Evolutionary conservation across 2,888 invertebrate species (phyloP).

Genomic region (Ceramica pisi): DNA sequence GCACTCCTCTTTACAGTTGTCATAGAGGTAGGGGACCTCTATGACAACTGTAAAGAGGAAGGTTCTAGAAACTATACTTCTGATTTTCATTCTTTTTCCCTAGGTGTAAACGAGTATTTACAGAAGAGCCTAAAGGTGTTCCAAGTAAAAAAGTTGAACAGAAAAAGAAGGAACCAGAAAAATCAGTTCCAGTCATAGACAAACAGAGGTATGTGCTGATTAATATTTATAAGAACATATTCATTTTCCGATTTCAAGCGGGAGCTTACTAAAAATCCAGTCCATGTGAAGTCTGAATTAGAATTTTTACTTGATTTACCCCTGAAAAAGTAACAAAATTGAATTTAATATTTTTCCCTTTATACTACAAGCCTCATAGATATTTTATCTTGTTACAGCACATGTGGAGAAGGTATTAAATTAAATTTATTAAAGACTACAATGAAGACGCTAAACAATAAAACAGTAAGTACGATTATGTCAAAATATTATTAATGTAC

Average conservation of each 20-base stretch:
- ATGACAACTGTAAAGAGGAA: too few relatives aligned
- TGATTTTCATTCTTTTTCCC: conserved; percentile 57
- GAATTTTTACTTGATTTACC: neutral
- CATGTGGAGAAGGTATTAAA: conserved; percentile 85
- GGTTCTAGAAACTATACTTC: conserved; percentile 1
- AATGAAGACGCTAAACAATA: conserved; percentile 72
- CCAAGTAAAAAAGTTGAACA: conserved; percentile 88
- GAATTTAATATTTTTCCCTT: neutral
- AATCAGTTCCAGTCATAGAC: conserved; percentile 76
- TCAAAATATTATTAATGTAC: conserved; percentile 5
- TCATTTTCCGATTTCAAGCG: neutral
- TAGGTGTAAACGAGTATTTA: conserved; percentile 93
- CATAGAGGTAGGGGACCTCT: too few relatives aligned
- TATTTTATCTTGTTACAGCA: conserved; percentile 68
- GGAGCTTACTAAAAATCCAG: neutral
- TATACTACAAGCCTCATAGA: neutral
- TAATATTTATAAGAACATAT: conserved; percentile 4
- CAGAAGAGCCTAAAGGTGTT: conserved; percentile 93
- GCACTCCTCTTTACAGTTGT: neutral
- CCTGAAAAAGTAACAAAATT: neutral
- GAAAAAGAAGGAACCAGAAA: conserved; percentile 88
- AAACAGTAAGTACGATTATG: conserved; percentile 78
- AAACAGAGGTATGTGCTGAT: conserved; percentile 79
- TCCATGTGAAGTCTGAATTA: neutral
- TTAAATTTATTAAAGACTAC: conserved; percentile 87